Evolutionary conservation across 1,140 invertebrate genomes (phyloP).

Genomic region (Melanaphis sacchari): DNA sequence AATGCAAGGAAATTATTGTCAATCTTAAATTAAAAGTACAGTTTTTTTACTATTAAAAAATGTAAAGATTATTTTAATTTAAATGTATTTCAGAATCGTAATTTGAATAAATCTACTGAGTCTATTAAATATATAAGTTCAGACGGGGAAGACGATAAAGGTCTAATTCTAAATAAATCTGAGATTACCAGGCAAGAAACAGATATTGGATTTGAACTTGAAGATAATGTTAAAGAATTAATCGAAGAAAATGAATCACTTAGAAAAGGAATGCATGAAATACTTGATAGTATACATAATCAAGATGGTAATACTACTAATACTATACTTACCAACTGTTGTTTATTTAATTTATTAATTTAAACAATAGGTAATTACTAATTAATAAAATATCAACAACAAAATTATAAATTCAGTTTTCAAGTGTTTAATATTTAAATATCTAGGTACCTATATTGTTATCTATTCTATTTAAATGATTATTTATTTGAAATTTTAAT

Average conservation of each 20-base stretch:
- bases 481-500: too few species aligned
- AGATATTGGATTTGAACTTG: constrained; percentile 60
- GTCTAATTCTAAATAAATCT: neutral
- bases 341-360: too few species aligned
- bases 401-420: neutral
- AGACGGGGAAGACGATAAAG: neutral
- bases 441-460: neutral
- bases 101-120: constrained; percentile 18
- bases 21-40: constrained; percentile 53
- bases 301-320: constrained; percentile 67
- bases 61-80: neutral
- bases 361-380: neutral
- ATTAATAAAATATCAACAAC: neutral
- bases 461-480: neutral
- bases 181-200: constrained; percentile 6
- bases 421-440: neutral
- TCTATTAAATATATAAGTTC: neutral
- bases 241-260: constrained; percentile 77
- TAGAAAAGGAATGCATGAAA: constrained; percentile 74
- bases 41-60: neutral
- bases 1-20: constrained; percentile 48
- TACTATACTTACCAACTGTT: neutral
- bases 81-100: constrained; percentile 35
- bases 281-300: constrained; percentile 69
- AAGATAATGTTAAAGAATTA: constrained; percentile 67